Evolutionary conservation across 2,113 vertebrate genomes (phyloP).

Genomic region (Nannospalax galili): DNA sequence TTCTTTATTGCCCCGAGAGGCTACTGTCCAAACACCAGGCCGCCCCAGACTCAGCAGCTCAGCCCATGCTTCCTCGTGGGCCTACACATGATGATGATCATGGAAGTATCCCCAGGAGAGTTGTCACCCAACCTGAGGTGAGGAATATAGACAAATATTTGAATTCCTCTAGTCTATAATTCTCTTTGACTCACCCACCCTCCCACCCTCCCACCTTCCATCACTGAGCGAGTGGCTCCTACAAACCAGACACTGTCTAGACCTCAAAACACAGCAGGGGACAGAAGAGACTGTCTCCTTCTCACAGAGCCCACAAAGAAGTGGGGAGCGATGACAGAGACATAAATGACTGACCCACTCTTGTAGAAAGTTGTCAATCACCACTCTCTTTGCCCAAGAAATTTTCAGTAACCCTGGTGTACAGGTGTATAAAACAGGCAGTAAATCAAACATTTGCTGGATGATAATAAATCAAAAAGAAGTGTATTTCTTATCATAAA

Average conservation of each 20-base stretch:
- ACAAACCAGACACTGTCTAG: not conserved
- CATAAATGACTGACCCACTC: not conserved
- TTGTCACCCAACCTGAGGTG: not conserved
- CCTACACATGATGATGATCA: not conserved
- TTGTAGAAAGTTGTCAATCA: not conserved
- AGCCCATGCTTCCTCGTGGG: not conserved
- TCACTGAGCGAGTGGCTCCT: not conserved
- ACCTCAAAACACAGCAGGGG: not conserved
- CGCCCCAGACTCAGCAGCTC: not conserved
- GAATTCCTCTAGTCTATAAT: not conserved
- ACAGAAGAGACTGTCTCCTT: not conserved
- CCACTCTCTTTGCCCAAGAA: not conserved
- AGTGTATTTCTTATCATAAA: not conserved
- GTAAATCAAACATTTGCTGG: not conserved
- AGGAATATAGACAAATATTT: not conserved
- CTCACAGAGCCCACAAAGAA: no score
- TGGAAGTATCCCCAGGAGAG: not conserved
- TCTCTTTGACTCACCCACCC: not conserved
- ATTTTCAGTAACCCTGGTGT: not conserved
- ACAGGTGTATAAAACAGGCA: not conserved
- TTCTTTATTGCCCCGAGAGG: not conserved
- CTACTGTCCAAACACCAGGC: not conserved
- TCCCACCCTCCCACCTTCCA: not conserved
- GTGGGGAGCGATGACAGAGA: not conserved
- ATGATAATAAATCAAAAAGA: not conserved